These are phyloP conservation scores for Aphaenogaster ashmeadi DNA, from an alignment of 1,140 invertebrate species.

Conservation along the genomic window DNA sequence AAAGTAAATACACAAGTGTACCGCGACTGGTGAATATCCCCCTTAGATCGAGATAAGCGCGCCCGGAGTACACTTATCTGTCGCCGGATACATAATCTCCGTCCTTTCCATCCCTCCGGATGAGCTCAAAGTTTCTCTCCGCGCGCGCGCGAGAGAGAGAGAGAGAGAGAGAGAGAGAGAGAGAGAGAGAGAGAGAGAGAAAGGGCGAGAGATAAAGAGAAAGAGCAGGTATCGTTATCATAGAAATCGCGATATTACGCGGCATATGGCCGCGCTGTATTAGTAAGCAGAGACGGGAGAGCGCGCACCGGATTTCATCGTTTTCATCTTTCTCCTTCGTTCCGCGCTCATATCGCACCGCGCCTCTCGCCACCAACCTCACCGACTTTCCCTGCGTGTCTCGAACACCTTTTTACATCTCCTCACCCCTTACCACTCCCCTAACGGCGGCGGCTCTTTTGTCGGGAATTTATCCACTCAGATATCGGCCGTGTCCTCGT, in stretches of 20 bases:
- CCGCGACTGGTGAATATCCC: conserved; percentile 55
- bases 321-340: conserved; percentile 41
- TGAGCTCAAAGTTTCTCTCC: conserved; percentile 40
- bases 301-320: conserved; percentile 64
- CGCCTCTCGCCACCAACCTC: neutral
- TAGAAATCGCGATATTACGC: conserved; percentile 79
- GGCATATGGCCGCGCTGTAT: conserved; percentile 71
- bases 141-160: neutral
- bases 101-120: neutral
- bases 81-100: conserved; percentile 65
- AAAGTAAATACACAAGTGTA: conserved; percentile 60
- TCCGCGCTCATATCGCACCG: neutral
- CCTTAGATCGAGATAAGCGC: conserved; percentile 68
- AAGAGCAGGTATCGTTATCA: conserved; percentile 69
- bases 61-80: conserved; percentile 54
- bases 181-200: conserved; percentile 16
- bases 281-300: conserved; percentile 69
- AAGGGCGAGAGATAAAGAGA: conserved; percentile 8
- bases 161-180: neutral
- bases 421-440: neutral
- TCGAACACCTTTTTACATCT: conserved; percentile 49
- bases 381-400: neutral
- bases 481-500: conserved; percentile 45
- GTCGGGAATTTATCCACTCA: conserved; percentile 63
- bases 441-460: conserved; percentile 37